Evolutionary conservation across 2,113 vertebrate genomes (phyloP).

Genomic region (Ceyx margarethae): DNA sequence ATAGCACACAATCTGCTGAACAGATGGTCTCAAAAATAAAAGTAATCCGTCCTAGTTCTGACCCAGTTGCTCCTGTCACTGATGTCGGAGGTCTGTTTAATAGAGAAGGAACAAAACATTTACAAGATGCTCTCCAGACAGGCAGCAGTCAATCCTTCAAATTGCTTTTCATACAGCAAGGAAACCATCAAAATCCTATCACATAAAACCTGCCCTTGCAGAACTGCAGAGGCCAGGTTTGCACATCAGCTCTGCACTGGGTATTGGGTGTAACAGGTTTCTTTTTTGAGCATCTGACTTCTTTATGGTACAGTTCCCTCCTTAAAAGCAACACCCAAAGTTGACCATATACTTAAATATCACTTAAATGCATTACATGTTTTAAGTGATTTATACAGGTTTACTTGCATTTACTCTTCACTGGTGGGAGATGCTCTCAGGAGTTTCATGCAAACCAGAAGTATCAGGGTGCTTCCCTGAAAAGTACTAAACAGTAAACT

Average conservation of each 20-base stretch:
- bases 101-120: conserved; percentile 30
- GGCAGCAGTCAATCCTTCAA: background rate
- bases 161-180: background rate
- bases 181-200: background rate
- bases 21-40: conserved; percentile 96
- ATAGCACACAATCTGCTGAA: conserved; percentile 89
- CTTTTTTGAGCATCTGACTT: background rate
- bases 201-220: background rate
- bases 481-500: background rate
- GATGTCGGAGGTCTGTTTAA: conserved; percentile 86
- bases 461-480: background rate
- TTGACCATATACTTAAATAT: background rate
- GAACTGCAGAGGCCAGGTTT: background rate
- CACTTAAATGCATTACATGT: background rate
- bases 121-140: background rate
- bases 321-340: background rate
- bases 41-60: conserved; percentile 89
- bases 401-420: background rate
- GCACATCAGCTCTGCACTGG: background rate
- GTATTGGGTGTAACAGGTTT: background rate
- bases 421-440: background rate
- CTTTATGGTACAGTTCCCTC: background rate
- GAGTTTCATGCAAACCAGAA: background rate
- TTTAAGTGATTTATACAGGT: background rate
- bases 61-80: conserved; percentile 80